Evolutionary conservation across 2,113 vertebrate species (phyloP), one percentile per base, ranked within the genome.

Genomic region (Vulpes vulpes): DNA sequence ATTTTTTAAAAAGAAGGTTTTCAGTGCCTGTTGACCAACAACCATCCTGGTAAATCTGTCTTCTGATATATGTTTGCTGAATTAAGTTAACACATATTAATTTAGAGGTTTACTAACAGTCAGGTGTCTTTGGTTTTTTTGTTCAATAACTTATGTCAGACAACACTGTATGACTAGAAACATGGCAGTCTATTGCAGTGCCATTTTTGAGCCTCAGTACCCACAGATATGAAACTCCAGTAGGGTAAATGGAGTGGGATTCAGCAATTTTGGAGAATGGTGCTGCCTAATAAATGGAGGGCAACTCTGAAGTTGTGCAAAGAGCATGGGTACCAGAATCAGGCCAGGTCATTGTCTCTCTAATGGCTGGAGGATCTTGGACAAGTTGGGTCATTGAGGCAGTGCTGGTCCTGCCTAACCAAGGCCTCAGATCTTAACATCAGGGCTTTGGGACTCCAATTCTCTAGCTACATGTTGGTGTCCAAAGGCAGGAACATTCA

Each of bases 71-170:
- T 27, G 57, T 90, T 94, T 85, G 60, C 67, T 81, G 51, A 95
- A 83, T 20, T 83, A 30, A 96, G 78, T 6, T 93, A 78, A 43
- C 19, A 71, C 16, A 55, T 27, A 65, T 59, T 73, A 79, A 16
- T 12, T 88, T 85, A 92, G n/a, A 71, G 51, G 83, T 86, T 94
- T 69, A 91, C 30, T 65, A 95, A 76, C n/a, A 57, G 53, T 92
- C 25, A 59, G 25, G 35, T 73, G 57, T 30, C 35, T 83, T 96
- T 95, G 19, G 6, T 22, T 57, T 64, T 30, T 84, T 93, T 60
- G 76, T 71, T 88, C 64, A 92, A 88, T 87, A 4, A 85, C 79
- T 93, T 89, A 73, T 67, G n/a, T 57, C 23, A 79, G 32, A 27
- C 79, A 27, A 87, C n/a, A 74, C 5, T 59, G 20, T 32, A 59